Percentiles rank a stretch among this genome's conserved stretches.
These are phyloP conservation scores for Drosophila mettleri DNA, from an alignment of 2,888 invertebrate species.

Conservation along the genomic window DNA sequence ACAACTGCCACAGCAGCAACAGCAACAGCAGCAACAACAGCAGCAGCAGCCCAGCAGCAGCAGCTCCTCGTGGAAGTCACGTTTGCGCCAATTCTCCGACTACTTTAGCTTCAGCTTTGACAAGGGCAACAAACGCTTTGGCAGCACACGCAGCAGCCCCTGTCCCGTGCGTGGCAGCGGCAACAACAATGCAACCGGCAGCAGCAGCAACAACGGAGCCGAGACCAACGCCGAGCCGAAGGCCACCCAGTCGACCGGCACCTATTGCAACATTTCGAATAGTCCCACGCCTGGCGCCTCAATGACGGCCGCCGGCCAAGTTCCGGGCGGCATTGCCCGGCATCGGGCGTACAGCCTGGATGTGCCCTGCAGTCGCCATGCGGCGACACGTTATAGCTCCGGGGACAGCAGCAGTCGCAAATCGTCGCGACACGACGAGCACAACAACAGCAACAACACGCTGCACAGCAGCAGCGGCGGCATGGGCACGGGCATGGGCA, in stretches of 20 bases:
- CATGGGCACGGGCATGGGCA: slow-evolving; percentile 4
- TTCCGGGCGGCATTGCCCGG: slow-evolving; percentile 30
- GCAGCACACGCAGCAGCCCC: slow-evolving; percentile 83
- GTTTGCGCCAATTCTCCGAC: slow-evolving; percentile 85
- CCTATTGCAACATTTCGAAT: slow-evolving; percentile 84
- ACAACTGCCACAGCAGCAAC: slow-evolving; percentile 54
- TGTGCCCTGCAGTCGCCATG: slow-evolving; percentile 81
- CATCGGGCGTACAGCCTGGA: slow-evolving; percentile 85
- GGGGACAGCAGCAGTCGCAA: slow-evolving; percentile 84
- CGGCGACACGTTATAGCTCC: slow-evolving; percentile 80
- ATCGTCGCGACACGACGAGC: slow-evolving; percentile 83
- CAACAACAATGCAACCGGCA: slow-evolving; percentile 51
- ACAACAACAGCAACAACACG: slow-evolving; percentile 84
- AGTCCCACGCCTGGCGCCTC: slow-evolving; percentile 70
- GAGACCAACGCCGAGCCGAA: slow-evolving; percentile 5
- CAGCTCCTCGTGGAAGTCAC: slow-evolving; percentile 82
- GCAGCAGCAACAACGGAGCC: neutral
- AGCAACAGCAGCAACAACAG: slow-evolving; percentile 34
- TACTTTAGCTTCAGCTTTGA: slow-evolving; percentile 85
- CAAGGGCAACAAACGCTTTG: slow-evolving; percentile 83
- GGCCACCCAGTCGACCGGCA: slow-evolving; percentile 1
- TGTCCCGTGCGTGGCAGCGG: slow-evolving; percentile 75
- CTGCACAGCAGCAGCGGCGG: slow-evolving; percentile 81
- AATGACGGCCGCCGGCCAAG: slow-evolving; percentile 22
- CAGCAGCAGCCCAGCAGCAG: slow-evolving; percentile 44